Percentiles rank a stretch among this genome's conserved stretches.
Conservation (phyloP, 2,797 vertebrate genomes). For the Botia almorhae region DNA sequence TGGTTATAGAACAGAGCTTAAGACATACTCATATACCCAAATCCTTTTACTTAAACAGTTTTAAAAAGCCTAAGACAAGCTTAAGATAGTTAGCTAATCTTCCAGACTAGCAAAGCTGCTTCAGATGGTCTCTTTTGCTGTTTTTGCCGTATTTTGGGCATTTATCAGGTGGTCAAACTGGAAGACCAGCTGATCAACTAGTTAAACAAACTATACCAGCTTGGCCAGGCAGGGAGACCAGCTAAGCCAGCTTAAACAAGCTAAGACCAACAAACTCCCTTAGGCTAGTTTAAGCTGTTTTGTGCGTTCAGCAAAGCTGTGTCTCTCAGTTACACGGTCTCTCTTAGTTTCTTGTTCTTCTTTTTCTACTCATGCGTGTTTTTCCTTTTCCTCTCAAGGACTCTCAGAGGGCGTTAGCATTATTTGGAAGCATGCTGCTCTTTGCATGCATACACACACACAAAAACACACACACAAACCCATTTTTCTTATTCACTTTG, state of each 20-base stretch:
- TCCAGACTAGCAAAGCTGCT: neutral
- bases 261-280: neutral
- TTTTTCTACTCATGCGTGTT: slow-evolving; percentile 12
- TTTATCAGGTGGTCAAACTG: too few species aligned
- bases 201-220: neutral
- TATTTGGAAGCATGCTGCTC: slow-evolving; percentile 20
- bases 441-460: neutral
- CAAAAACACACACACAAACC: slow-evolving; percentile 19
- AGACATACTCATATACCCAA: neutral
- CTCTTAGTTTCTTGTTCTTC: neutral
- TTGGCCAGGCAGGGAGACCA: neutral
- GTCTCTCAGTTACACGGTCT: neutral
- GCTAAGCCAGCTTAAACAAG: neutral
- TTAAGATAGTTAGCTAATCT: neutral
- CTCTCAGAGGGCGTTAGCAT: slow-evolving; percentile 15
- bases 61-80: neutral
- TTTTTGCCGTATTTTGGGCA: neutral
- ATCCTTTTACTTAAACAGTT: neutral
- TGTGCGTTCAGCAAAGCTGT: neutral
- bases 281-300: neutral
- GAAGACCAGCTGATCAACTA: neutral
- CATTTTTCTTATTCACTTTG: slow-evolving; percentile 20
- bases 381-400: slow-evolving; percentile 37
- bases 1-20: neutral
- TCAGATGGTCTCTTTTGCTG: neutral